Evolutionary conservation across 2,797 vertebrate genomes (phyloP).

Genomic region (Myioborus melanocephalus): DNA sequence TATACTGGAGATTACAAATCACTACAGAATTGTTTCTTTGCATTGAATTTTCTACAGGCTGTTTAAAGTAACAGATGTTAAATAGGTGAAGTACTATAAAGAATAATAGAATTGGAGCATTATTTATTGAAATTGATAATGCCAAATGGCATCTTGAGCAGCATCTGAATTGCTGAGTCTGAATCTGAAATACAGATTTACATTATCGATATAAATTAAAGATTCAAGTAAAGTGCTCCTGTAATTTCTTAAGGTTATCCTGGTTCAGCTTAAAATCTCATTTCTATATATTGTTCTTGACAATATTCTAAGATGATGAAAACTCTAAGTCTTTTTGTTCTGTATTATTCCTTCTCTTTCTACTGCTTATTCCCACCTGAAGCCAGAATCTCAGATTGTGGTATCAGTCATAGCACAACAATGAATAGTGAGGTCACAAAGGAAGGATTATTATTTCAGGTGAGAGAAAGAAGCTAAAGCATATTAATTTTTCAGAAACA

Average conservation of each 20-base stretch:
- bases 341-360: not conserved
- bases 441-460: not conserved
- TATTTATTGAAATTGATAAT: not conserved
- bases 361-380: conserved; percentile 13
- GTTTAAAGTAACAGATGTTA: not conserved
- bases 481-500: conserved; percentile 43
- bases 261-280: not conserved
- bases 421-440: conserved; percentile 17
- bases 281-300: not conserved
- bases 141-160: not conserved
- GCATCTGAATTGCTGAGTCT: not conserved
- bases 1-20: not conserved
- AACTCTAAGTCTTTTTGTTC: not conserved
- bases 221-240: not conserved
- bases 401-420: not conserved
- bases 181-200: not conserved
- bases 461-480: not conserved
- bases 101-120: not conserved
- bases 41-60: not conserved
- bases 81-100: not conserved
- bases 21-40: not conserved
- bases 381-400: not conserved
- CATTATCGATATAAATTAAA: not conserved
- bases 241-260: not conserved
- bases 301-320: not conserved